These are phyloP conservation scores for Xenopus laevis DNA, from an alignment of 2,113 vertebrate species.

Conservation along the genomic window DNA sequence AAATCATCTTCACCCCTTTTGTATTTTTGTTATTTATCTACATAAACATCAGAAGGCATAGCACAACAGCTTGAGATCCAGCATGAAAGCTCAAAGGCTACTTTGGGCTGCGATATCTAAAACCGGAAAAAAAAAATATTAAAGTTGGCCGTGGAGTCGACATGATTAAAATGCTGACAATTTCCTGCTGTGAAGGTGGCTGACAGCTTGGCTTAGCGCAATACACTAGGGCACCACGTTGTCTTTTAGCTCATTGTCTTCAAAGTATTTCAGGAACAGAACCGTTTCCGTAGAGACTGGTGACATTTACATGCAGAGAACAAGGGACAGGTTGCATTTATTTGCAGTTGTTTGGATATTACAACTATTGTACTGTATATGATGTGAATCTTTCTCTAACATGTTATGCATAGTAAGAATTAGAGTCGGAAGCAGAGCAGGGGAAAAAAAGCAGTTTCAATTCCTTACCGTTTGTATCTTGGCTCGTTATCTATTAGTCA, in stretches of 20 bases:
- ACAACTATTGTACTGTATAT: conserved; percentile 20
- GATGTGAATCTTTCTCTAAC: conserved; percentile 6
- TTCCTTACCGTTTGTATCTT: no score
- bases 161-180: conserved; percentile 23
- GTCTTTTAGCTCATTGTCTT: conserved; percentile 35
- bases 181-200: conserved; percentile 8
- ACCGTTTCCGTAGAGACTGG: conserved; percentile 15
- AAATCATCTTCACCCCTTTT: no score
- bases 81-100: conserved; percentile 6
- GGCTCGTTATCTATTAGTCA: no score
- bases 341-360: conserved; percentile 25
- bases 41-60: no score
- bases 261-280: conserved; percentile 19
- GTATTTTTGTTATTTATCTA: no score
- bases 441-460: no score
- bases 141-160: conserved; percentile 1
- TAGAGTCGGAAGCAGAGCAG: not conserved
- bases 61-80: not conserved
- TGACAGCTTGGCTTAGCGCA: conserved; percentile 19
- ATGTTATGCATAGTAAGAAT: not conserved
- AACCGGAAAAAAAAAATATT: conserved; percentile 20
- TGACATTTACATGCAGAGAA: conserved; percentile 30
- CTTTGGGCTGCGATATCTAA: not conserved
- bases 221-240: conserved; percentile 25
- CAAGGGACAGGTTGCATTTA: conserved; percentile 24